phyloP scores from a whole-genome alignment of 2,113 vertebrate species.

The Tinamus guttatus region DNA sequence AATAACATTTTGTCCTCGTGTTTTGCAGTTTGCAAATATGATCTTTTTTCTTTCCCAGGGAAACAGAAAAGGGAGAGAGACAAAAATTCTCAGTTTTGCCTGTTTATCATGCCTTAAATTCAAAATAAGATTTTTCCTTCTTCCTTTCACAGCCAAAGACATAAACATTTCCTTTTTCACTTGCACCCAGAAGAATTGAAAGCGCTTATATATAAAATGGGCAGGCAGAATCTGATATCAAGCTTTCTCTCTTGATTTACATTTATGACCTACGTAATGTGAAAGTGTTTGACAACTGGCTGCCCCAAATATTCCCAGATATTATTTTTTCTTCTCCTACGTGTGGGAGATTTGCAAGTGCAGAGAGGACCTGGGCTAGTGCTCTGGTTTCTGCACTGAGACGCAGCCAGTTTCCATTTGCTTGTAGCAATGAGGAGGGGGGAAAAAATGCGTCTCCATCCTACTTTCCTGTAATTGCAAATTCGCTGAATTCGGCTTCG shows the following conservation, averaged over 20 bases:
- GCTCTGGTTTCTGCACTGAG: neutral
- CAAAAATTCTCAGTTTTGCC: neutral
- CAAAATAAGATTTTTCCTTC: neutral
- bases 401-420: neutral
- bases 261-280: neutral
- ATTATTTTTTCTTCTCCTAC: neutral
- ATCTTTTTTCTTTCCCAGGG: neutral
- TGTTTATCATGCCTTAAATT: neutral
- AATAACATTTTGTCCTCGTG: neutral
- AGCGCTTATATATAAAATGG: neutral
- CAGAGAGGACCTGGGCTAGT: neutral
- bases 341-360: neutral
- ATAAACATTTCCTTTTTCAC: neutral
- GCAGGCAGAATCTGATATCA: neutral
- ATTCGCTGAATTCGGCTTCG: neutral
- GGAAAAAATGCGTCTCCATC: neutral
- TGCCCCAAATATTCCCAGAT: neutral
- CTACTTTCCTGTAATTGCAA: neutral
- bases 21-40: neutral
- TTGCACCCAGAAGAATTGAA: neutral
- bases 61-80: neutral
- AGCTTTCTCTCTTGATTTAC: neutral
- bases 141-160: neutral
- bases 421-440: neutral
- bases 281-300: neutral